Evolutionary conservation across 2,888 invertebrate genomes (phyloP), one percentile per base, ranked within the genome.

Genomic region (Melieria crassipennis): DNA sequence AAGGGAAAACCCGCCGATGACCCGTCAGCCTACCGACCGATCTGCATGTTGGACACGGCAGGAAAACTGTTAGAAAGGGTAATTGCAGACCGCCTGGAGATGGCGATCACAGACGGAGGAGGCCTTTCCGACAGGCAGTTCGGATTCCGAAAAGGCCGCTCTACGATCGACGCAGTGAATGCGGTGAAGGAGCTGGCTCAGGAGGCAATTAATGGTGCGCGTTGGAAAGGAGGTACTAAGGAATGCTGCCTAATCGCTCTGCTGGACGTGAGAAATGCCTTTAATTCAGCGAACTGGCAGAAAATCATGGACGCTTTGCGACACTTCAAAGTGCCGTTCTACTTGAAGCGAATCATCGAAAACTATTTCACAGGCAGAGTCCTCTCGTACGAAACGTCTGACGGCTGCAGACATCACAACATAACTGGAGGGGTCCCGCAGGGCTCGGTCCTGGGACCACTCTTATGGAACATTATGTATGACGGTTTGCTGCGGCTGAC

Each of bases 211-310:
- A 16, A 63, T 13, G 67, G 75, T 4, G 61, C 46, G 5, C 55
- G 69, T 6, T 69, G 71, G 71, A 16, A 30, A 16, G 57, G 4
- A 57, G 16, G 57, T 9, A 30, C 16, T 7, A 57, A 57, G 16
- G 62, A 72, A 55, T 74, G 63, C 46, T 72, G 70, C 56, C 63
- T 70, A 4, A 48, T 66, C 11, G 56, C 66, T 7, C 30, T 30
- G 30, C 61, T 56, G 2, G 69, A 73, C 9, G 60, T 72, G 4
- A 66, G 52, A 13, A 74, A 75, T 47, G 71, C 69, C 4, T 72
- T 72, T 9, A 76, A 73, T 56, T 66, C 70, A 1, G 71, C 61
- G 1, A 57, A 13, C 11, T 75, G 72, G 65, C n/a, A 30, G 7
- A 11, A 52, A 1, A 75, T 71, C 4, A 11, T 64, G 6, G 30